Evolutionary conservation across 2,888 invertebrate species (phyloP), one percentile per base, ranked within the genome.

Genomic region (Temnothorax ravouxi): DNA sequence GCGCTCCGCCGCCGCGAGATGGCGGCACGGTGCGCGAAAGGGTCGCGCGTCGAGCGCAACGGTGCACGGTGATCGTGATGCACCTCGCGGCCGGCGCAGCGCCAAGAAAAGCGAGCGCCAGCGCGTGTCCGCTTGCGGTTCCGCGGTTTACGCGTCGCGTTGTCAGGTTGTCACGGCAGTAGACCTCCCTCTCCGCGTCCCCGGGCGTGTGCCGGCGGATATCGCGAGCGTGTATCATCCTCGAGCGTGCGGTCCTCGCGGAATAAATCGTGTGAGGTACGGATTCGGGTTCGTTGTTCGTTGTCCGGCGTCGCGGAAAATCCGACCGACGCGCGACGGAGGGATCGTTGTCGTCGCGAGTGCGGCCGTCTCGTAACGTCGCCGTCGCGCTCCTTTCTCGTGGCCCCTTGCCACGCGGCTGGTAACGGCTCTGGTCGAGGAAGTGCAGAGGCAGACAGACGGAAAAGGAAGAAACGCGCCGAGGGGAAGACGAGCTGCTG

Each of bases 31-130:
- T 34, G 44, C 64, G 25, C 50, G 29, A 69, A 15, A 50, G 34
- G 6, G 25, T 5, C 9, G 47, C 29, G 62, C 64, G 62, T n/a
- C 56, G 47, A 3, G 21, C n/a, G 21, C 15, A 47, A 21, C 52
- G 81, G 71, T 29, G 29, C 3, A 29, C 29, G 29, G 29, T 29
- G 29, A 41, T 41, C 1, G 41, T 15, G 67, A 59, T 86, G 85
- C 84, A 77, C 80, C 84, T 86, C 74, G 80, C 47, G 82, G 83
- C 86, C 83, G 87, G 87, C 84, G 89, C 89, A 86, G 86, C 87
- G 86, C 87, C 84, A 81, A 87, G 84, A 89, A 29, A 87, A 25
- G 85, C 85, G 83, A 54, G 52, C 9, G 89, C 89, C 3, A 72
- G 13, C 72, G 89, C 86, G 89, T 89, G 89, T 82, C 83, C 77